Percentiles rank a stretch among this genome's conserved stretches.
phyloP scores from a whole-genome alignment of 2,888 invertebrate genomes.

The Taenaris catops region DNA sequence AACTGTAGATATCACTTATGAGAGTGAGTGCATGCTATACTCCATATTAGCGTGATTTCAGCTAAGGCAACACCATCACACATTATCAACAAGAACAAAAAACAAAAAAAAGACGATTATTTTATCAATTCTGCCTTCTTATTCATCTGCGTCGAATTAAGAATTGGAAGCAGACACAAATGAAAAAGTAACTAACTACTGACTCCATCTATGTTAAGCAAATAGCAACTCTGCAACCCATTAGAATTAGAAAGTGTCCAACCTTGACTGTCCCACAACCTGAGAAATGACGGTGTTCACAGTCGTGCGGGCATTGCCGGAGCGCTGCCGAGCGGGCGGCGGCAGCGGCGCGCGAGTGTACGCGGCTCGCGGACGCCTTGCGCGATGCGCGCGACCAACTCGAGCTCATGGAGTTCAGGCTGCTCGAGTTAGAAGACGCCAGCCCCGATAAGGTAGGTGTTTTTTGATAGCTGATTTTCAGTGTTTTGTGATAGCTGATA shows the following conservation, averaged over 20 bases:
- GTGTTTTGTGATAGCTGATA: too few relatives aligned
- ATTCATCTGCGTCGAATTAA: too few relatives aligned
- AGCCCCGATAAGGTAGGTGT: constrained; percentile 66
- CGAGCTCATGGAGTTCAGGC: constrained; percentile 88
- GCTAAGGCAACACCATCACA: too few relatives aligned
- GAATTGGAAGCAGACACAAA: too few relatives aligned
- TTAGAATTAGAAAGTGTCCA: constrained; percentile 20
- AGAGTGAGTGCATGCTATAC: too few relatives aligned
- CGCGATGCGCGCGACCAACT: constrained; percentile 89
- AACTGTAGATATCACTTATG: too few relatives aligned
- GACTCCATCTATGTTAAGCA: too few relatives aligned
- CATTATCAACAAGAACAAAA: too few relatives aligned
- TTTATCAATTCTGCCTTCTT: too few relatives aligned
- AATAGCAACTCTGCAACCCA: too few relatives aligned
- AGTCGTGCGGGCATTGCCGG: constrained; percentile 71
- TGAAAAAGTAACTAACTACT: too few relatives aligned
- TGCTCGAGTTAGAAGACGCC: constrained; percentile 87
- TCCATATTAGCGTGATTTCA: too few relatives aligned
- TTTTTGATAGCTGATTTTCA: constrained; percentile 3
- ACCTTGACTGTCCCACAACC: constrained; percentile 21
- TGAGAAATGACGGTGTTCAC: constrained; percentile 32
- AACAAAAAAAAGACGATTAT: neutral
- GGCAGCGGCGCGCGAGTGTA: constrained; percentile 69
- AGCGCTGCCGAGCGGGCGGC: constrained; percentile 63
- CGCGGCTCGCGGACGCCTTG: constrained; percentile 82